Base-by-base conservation (phyloP, 2,797 vertebrate species). In the Monodelphis domestica region DNA sequence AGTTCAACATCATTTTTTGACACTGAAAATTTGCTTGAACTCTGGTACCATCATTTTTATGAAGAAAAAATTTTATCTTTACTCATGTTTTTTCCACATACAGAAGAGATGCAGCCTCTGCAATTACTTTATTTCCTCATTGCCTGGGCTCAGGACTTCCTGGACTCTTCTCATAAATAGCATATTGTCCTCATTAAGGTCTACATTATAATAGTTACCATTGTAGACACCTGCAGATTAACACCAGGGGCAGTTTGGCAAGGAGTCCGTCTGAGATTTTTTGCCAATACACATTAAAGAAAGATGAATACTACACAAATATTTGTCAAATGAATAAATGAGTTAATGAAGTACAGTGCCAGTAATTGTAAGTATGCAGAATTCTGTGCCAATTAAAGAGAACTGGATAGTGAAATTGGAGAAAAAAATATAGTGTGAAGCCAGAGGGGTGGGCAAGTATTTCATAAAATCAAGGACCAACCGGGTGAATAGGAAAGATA, bases 71-170 rank as follows among this genome's bases (percentile, higher is more conserved):
- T 21, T n/a, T 78, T 90, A 29, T 70, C 12, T 93, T 90, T 91
- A 54, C 51, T 91, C 55, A 53, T 26, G 5, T 4, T 93, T 87
- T 78, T 91, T 14, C 9, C 33, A 91, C 24, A 93, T n/a, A 93
- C 24, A 89, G 70, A 87, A 92, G 90, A 57, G 91, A 90, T 63
- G 38, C 51, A 84, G 45, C 90, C 12, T 51, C 38, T 95, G 53
- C 50, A 24, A 78, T 38, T 24, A 2, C 17, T 78, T 78, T 17
- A 9, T 7, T 38, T 24, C 21, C 15, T 78, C 63, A 78, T 0
- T 78, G 15, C n/a, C 14, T 53, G 51, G 12, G 21, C 52, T 3
- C 63, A 78, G 24, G 63, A 1, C 6, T 78, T 78, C 63, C 38
- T 78, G 30, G 30, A 14, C 30, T 59, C 57, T 59, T 33, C 57